Evolutionary conservation across 2,113 vertebrate genomes (phyloP), one percentile per base, ranked within the genome.

Genomic region (Chloroceryle aenea): DNA sequence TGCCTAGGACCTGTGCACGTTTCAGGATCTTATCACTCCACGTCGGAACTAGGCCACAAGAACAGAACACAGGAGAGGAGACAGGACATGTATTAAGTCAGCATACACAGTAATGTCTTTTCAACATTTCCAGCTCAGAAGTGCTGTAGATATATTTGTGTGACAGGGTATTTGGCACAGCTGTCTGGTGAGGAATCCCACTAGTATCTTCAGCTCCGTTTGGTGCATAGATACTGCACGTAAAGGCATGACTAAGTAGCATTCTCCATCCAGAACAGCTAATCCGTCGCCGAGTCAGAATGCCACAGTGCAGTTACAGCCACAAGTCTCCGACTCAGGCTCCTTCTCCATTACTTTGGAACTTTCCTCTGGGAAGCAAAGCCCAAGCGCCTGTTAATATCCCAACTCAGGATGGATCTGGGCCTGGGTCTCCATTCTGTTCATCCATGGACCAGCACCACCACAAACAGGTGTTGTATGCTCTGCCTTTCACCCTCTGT

Each of bases 161-260:
- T 91, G 77, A 95, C 48, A 85, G 66, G 59, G 23, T 80, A 83
- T 91, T 97, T 97, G 97, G 97, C 97, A 97, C 96, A 90, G 93
- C 94, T 47, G 42, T 55, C 93, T 93, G 67, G 83, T 50, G 84
- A 84, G 88, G 69, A 75, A 73, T 75, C 91, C n/a, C 0, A 2
- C 22, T 18, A 93, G 92, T 43, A 92, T 61, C 94, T 92, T 56
- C 74, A 68, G 91, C 91, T 92, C 89, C 93, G 76, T 34, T 9
- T 45, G 30, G 71, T 73, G 95, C 96, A 92, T 14, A 97, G 97
- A 96, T 94, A 92, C 89, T 56, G 76, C 91, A 96, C 43, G 76
- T 95, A 85, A 96, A 97, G 68, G 93, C 95, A 94, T 92, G 90
- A 92, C 92, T 74, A 90, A 69, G 72, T 91, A 90, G 94, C 91